Evolutionary conservation across 2,888 invertebrate species (phyloP), one percentile per base, ranked within the genome.

Genomic region (Listrodromus nycthemerus): DNA sequence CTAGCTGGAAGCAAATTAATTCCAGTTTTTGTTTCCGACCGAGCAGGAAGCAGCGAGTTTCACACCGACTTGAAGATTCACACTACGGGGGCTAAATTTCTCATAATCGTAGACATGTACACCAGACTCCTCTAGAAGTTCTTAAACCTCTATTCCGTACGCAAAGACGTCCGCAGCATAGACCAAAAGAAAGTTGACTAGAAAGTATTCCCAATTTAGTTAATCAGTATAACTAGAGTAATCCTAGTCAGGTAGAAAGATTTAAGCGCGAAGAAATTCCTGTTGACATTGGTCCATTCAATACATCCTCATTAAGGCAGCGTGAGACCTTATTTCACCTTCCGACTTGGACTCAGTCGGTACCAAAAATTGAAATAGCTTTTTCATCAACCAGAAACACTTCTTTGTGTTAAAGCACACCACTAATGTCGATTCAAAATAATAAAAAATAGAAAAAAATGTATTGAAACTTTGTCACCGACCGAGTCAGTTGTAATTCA

Each of bases 31-130:
- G 10, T 55, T 55, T 13, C 55, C 24, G 55, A 55, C 55, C 24
- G 21, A 24, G 52, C 52, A 21, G 21, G 50, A 0, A 0, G 8
- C 8, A 52, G 8, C 21, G 21, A 52, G 2, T 27, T 58, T 58
- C 58, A 10, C 58, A 27, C 27, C 13, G 1, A 10, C n/a, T n/a
- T 13, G 3, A 41, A 21, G 45, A 27, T 19, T 21, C 30, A 33
- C 10, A 37, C 45, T 74, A 48, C 73, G 48, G 73, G 30, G 45
- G 73, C 73, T 74, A 74, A 48, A 63, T 74, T 74, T 61, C 61
- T 27, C 45, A 30, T 45, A 50, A 2, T 19, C 30, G 48, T 61
- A 61, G 61, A 74, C 13, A 74, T 27, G 19, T 33, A 33, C 19
- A 74, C 27, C 55, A 0, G 24, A n/a, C 30, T 50, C 73, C 73